Conservation (phyloP, 2,113 vertebrate genomes). For the Neomonachus schauinslandi region DNA sequence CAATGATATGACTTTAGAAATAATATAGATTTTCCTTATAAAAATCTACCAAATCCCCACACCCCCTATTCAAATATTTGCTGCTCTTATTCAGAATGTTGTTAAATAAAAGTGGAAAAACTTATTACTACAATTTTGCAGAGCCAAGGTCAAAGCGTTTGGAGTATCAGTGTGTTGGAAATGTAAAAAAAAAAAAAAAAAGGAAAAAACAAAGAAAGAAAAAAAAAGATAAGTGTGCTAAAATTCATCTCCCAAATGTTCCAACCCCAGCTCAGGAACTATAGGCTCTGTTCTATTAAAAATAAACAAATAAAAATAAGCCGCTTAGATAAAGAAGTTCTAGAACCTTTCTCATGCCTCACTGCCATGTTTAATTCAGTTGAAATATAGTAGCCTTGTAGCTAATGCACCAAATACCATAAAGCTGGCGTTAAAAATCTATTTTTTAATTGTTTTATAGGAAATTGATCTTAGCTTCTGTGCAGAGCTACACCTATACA, state of each 20-base stretch:
- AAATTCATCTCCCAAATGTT: not conserved
- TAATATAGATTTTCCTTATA: not conserved
- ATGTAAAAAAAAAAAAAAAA: not conserved
- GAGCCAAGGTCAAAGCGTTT: slow-evolving; percentile 3
- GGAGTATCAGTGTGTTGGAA: not conserved
- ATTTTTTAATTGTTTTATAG: not conserved
- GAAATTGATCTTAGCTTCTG: not conserved
- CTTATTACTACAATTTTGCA: not conserved
- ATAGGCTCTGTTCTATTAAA: not conserved
- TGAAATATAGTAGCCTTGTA: not conserved
- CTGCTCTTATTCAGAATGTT: not conserved
- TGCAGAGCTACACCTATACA: not conserved
- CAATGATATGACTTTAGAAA: not conserved
- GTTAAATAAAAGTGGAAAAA: not conserved
- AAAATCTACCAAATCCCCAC: not conserved
- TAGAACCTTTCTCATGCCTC: not conserved
- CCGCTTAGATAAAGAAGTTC: not conserved
- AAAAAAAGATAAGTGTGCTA: not conserved
- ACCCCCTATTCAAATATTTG: not conserved
- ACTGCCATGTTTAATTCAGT: not conserved
- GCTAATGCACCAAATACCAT: not conserved
- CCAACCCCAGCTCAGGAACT: not conserved
- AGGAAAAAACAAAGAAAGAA: not conserved
- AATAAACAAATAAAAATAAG: slow-evolving; percentile 6
- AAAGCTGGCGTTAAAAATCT: not conserved